A percentile compares a stretch with the other conserved stretches of the same genome.
Conservation (phyloP, 2,113 vertebrate genomes). For the Tenrec ecaudatus region DNA sequence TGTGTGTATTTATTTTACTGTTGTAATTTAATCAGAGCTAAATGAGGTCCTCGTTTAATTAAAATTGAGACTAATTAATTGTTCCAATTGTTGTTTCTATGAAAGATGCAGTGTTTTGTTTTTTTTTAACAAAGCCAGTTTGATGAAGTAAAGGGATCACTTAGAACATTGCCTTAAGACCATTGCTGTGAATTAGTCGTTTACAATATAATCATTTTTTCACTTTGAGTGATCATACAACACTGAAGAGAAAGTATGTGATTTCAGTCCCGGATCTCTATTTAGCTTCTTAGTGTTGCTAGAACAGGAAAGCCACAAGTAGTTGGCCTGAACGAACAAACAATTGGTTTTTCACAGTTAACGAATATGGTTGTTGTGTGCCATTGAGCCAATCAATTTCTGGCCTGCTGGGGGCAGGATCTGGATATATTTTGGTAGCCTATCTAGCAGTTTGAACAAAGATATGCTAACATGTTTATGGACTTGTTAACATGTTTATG, state of each 20-base stretch:
- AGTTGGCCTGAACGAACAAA: neutral
- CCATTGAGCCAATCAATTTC: neutral
- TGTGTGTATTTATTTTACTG: conserved; percentile 81
- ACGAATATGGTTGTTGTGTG: neutral
- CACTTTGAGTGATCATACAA: conserved; percentile 35
- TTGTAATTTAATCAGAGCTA: conserved; percentile 83
- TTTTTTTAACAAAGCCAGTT: conserved; percentile 69
- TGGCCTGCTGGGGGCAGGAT: neutral
- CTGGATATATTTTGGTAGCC: neutral
- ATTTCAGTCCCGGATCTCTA: neutral
- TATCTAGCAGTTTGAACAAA: neutral
- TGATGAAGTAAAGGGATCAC: conserved; percentile 68
- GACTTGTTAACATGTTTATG: neutral
- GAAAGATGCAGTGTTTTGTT: conserved; percentile 71
- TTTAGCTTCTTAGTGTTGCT: neutral
- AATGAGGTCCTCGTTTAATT: conserved; percentile 82
- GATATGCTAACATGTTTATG: neutral
- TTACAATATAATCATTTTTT: conserved; percentile 49
- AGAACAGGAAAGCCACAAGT: neutral
- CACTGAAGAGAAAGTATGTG: conserved; percentile 28
- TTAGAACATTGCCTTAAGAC: conserved; percentile 71
- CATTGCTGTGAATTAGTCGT: conserved; percentile 43
- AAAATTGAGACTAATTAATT: conserved; percentile 83
- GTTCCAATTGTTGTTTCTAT: conserved; percentile 81
- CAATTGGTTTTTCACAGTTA: neutral